Conservation (phyloP, 2,888 invertebrate species). For the Parnassius glacialis region DNA sequence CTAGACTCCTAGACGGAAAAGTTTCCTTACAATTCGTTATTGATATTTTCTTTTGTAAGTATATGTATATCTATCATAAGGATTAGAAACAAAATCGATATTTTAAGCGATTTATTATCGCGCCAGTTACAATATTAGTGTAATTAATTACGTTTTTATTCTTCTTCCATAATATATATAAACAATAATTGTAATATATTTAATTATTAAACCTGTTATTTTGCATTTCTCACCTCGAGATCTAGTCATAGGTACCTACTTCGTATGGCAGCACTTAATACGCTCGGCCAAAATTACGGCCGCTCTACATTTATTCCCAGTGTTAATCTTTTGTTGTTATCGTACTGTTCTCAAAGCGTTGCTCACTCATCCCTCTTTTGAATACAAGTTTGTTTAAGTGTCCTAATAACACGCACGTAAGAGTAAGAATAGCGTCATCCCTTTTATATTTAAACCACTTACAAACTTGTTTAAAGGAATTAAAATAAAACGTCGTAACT, state of each 20-base stretch:
- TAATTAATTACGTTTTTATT: no score
- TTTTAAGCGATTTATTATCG: no score
- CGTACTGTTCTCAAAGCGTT: slow-evolving; percentile 47
- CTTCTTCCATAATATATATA: background rate
- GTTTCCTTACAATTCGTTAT: no score
- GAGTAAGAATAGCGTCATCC: slow-evolving; percentile 32
- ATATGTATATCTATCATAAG: no score
- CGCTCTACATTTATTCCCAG: slow-evolving; percentile 60
- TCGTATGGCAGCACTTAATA: slow-evolving; percentile 44
- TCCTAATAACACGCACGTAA: slow-evolving; percentile 42
- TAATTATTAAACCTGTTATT: background rate
- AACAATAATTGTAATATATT: no score
- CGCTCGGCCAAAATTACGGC: slow-evolving; percentile 54
- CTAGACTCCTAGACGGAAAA: no score
- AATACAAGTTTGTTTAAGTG: slow-evolving; percentile 64
- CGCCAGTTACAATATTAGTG: background rate
- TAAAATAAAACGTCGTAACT: background rate
- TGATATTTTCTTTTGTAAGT: no score
- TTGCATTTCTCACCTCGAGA: background rate
- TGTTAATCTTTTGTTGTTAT: slow-evolving; percentile 64
- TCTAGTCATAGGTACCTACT: slow-evolving; percentile 27
- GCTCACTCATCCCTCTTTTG: slow-evolving; percentile 63
- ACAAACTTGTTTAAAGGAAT: slow-evolving; percentile 9
- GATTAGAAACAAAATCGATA: no score
- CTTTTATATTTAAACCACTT: slow-evolving; percentile 20